These are phyloP conservation scores for Vidua chalybeata DNA, from an alignment of 2,113 vertebrate genomes.

Conservation along the genomic window DNA sequence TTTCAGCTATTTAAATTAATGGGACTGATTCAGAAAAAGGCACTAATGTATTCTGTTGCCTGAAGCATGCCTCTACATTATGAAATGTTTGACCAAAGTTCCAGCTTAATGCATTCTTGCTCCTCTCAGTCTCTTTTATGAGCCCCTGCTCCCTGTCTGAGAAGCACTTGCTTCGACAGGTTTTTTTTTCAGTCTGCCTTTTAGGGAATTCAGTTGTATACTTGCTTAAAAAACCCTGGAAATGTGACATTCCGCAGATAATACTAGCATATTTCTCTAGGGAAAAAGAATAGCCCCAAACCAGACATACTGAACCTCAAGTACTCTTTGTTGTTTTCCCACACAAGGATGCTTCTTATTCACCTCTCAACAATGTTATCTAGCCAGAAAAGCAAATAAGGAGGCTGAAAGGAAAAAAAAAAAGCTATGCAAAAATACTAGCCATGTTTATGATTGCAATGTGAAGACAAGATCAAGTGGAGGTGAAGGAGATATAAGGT, in stretches of 20 bases:
- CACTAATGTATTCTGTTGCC: not conserved
- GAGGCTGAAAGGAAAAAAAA: not conserved
- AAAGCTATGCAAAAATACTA: not conserved
- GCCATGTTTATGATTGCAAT: not conserved
- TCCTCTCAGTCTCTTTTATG: not conserved
- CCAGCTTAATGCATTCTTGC: not conserved
- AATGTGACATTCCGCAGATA: accelerated
- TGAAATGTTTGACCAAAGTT: not conserved
- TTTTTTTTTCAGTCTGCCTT: not conserved
- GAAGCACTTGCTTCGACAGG: not conserved
- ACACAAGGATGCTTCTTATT: not conserved
- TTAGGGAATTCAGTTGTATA: not conserved
- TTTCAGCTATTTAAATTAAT: not conserved
- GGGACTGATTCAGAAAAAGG: not conserved
- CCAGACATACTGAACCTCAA: not conserved
- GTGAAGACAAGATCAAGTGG: not conserved
- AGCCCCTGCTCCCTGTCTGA: not conserved
- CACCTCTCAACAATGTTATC: not conserved
- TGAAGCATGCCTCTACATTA: not conserved
- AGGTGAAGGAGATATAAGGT: not conserved
- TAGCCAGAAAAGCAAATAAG: not conserved
- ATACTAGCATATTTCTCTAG: not conserved
- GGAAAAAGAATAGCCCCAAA: not conserved
- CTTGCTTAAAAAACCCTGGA: not conserved
- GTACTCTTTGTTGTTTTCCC: not conserved